Conservation (phyloP, 2,888 invertebrate genomes). For the Lasioglossum villosulum region DNA sequence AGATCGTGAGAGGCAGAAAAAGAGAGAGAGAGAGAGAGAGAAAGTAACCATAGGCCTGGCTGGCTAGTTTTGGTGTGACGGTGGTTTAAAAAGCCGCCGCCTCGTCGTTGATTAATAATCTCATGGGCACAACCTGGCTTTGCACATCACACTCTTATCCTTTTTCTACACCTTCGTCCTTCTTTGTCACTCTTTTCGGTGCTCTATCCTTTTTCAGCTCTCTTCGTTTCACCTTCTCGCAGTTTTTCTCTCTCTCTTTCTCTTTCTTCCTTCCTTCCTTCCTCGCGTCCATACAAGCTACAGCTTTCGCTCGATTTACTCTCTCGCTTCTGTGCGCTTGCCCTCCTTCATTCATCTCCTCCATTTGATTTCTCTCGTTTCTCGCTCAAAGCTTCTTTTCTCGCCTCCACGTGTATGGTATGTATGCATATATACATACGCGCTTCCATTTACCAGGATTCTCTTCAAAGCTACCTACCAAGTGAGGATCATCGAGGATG, state of each 20-base stretch:
- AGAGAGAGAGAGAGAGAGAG: neutral
- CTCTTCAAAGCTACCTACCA: constrained; percentile 20
- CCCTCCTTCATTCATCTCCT: constrained; percentile 15
- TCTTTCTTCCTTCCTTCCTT: neutral
- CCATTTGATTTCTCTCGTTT: constrained; percentile 7
- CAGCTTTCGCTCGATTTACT: neutral
- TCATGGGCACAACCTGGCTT: constrained; percentile 62
- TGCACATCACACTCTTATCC: constrained; percentile 38
- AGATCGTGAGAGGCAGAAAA: constrained; percentile 41
- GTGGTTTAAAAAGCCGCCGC: constrained; percentile 64
- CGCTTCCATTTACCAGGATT: constrained; percentile 16
- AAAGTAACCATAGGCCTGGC: constrained; percentile 32
- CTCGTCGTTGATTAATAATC: constrained; percentile 74
- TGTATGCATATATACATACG: neutral
- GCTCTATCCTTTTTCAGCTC: neutral
- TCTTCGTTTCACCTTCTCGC: neutral
- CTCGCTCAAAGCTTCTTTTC: constrained; percentile 18
- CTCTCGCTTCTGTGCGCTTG: neutral
- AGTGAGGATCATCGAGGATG: constrained; percentile 54
- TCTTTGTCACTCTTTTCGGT: neutral
- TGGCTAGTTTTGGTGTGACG: constrained; percentile 58
- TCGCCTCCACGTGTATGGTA: neutral
- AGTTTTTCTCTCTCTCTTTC: neutral
- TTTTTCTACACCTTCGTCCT: neutral
- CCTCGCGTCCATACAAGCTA: neutral